Conservation (phyloP, 2,888 invertebrate genomes). For the Dinocampus coccinellae region DNA sequence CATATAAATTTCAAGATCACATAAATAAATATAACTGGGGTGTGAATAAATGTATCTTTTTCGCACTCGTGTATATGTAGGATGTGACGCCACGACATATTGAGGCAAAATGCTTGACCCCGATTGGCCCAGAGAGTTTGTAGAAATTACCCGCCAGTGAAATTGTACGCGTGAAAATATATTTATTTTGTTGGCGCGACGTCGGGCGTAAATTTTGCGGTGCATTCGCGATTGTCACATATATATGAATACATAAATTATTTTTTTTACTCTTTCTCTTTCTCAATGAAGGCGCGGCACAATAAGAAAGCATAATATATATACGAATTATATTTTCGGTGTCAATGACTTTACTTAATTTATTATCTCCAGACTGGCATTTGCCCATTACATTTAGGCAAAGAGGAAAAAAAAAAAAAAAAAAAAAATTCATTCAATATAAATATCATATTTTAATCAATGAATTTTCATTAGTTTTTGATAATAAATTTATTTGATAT, state of each 20-base stretch:
- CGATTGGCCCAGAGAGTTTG: slow-evolving; percentile 36
- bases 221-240: slow-evolving; percentile 22
- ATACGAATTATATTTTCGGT: slow-evolving; percentile 33
- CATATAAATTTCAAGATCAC: slow-evolving; percentile 20
- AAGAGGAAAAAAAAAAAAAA: background rate
- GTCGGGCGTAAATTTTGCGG: slow-evolving; percentile 26
- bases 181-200: slow-evolving; percentile 29
- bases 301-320: background rate
- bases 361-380: slow-evolving; percentile 2
- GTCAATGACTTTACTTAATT: slow-evolving; percentile 29
- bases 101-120: slow-evolving; percentile 34
- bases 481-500: background rate
- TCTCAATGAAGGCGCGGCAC: slow-evolving; percentile 23
- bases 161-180: slow-evolving; percentile 20
- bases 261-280: slow-evolving; percentile 25
- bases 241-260: slow-evolving; percentile 7
- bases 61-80: background rate
- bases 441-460: background rate
- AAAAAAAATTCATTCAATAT: background rate
- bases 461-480: too few relatives aligned
- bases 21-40: slow-evolving; percentile 7
- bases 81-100: background rate
- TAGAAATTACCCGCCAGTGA: slow-evolving; percentile 31
- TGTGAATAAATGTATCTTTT: background rate
- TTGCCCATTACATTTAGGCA: background rate